phyloP scores from a whole-genome alignment of 2,113 vertebrate genomes.

The Bubo scandiacus region DNA sequence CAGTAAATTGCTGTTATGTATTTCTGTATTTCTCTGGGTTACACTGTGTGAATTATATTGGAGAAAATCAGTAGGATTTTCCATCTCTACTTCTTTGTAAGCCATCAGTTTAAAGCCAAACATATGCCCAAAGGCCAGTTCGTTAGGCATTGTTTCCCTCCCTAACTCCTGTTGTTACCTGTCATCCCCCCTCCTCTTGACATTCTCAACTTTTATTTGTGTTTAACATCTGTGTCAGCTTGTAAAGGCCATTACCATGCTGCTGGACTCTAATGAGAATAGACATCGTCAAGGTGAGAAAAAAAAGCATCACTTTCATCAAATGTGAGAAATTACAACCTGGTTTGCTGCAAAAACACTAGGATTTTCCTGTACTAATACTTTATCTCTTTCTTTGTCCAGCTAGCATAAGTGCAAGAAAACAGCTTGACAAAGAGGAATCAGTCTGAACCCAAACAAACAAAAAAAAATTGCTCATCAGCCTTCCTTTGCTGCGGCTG shows the following conservation, averaged over 20 bases:
- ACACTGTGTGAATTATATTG: neutral
- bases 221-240: neutral
- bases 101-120: neutral
- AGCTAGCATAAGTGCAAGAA: neutral
- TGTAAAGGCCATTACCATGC: neutral
- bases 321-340: neutral
- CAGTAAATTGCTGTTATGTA: neutral
- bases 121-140: neutral
- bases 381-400: neutral
- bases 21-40: neutral
- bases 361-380: neutral
- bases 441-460: neutral
- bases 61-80: neutral
- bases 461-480: neutral
- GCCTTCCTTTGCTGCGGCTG: neutral
- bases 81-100: neutral
- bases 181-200: neutral
- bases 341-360: neutral
- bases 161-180: neutral
- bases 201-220: conserved; percentile 28
- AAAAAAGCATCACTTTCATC: neutral
- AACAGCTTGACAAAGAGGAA: neutral
- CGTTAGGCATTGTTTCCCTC: neutral
- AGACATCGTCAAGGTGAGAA: neutral
- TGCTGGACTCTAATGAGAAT: conserved; percentile 4